A percentile compares a stretch with the other conserved stretches of the same genome.
phyloP scores from a whole-genome alignment of 1,140 invertebrate species.

The Drosophila busckii region DNA sequence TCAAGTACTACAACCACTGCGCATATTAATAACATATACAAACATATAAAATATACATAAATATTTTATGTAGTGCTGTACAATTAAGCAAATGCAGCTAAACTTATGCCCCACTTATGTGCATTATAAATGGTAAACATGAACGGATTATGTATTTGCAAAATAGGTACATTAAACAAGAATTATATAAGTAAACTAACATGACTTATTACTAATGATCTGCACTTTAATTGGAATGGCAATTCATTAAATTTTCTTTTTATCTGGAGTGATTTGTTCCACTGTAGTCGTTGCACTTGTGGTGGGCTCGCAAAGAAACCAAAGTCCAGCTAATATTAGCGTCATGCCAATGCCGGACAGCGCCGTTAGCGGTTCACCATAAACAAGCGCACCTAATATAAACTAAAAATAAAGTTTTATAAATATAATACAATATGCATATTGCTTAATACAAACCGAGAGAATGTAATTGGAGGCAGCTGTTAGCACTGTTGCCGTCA shows the following conservation, averaged over 20 bases:
- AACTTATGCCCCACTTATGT: conserved; percentile 43
- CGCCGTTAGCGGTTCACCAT: conserved; percentile 45
- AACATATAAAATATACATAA: conserved; percentile 20
- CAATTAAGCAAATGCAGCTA: conserved; percentile 17
- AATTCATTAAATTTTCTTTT: conserved; percentile 4
- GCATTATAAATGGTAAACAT: conserved; percentile 57
- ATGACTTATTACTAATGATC: background rate
- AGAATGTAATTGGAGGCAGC: conserved; percentile 82
- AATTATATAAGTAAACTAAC: conserved; percentile 42
- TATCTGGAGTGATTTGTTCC: background rate
- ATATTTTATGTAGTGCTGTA: conserved; percentile 26
- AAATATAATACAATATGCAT: background rate
- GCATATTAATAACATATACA: conserved; percentile 50
- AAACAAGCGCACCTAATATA: conserved; percentile 52
- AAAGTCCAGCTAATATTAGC: conserved; percentile 60
- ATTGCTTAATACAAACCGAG: conserved; percentile 80
- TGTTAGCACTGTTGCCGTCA: conserved; percentile 81
- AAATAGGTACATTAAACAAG: conserved; percentile 65
- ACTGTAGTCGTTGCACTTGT: background rate
- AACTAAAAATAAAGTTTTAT: conserved; percentile 39
- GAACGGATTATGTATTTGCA: conserved; percentile 61
- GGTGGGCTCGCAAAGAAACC: conserved; percentile 53
- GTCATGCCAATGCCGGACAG: conserved; percentile 53
- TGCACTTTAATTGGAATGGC: background rate
- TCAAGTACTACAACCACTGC: conserved; percentile 24